Evolutionary conservation across 37 sponge, comb jelly and placozoan species (phyloP).

Genomic region (Aplysina aerophoba): DNA sequence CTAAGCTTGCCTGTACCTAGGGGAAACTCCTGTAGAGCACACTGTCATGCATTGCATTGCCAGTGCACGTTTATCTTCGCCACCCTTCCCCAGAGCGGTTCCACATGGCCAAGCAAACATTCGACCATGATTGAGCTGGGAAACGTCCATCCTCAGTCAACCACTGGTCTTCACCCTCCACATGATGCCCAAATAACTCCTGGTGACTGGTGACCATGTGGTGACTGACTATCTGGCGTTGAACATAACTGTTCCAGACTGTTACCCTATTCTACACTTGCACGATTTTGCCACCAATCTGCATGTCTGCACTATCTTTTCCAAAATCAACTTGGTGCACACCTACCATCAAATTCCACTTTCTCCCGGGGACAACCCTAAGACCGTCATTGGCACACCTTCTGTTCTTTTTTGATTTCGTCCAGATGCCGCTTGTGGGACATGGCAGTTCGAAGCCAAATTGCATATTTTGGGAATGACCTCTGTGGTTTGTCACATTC

Average conservation of each 20-base stretch:
- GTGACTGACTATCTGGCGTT: slow-evolving; percentile 40
- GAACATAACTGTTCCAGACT: slow-evolving; percentile 39
- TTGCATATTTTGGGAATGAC: no score
- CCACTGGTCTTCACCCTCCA: slow-evolving; percentile 48
- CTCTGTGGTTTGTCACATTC: no score
- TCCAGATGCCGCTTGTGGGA: no score
- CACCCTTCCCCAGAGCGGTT: no score
- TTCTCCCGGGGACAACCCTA: neutral
- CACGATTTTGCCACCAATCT: slow-evolving; percentile 32
- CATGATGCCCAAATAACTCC: slow-evolving; percentile 49
- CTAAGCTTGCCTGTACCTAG: no score
- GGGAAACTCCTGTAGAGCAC: no score
- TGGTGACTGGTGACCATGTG: slow-evolving; percentile 57
- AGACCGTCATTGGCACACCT: neutral
- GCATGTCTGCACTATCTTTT: slow-evolving; percentile 20
- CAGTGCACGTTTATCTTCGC: no score
- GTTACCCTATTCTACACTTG: slow-evolving; percentile 38
- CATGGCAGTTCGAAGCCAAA: no score
- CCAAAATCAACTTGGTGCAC: slow-evolving; percentile 22
- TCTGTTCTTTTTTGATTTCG: no score
- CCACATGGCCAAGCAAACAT: no score
- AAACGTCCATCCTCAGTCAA: slow-evolving; percentile 35
- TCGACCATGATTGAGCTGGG: no score
- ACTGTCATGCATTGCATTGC: no score
- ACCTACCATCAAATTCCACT: slow-evolving; percentile 61